phyloP scores from a whole-genome alignment of 1,140 invertebrate genomes.

The Proales similis region DNA sequence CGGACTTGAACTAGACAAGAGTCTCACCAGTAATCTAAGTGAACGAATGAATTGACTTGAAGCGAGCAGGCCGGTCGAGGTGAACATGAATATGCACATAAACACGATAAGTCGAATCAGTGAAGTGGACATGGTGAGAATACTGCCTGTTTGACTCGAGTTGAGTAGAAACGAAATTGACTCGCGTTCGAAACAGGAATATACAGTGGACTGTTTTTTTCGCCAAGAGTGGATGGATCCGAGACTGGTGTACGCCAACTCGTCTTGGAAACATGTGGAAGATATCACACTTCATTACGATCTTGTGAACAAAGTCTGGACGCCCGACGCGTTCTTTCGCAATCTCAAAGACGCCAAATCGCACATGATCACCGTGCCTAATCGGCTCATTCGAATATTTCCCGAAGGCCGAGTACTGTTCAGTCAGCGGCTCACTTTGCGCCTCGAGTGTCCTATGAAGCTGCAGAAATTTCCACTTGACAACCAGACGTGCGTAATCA shows the following conservation, averaged over 20 bases:
- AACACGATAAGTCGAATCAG: conserved; percentile 37
- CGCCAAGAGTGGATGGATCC: conserved; percentile 96
- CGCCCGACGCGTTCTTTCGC: conserved; percentile 64
- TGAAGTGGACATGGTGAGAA: conserved; percentile 37
- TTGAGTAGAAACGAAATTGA: neutral
- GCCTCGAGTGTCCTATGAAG: conserved; percentile 39
- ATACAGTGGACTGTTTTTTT: conserved; percentile 96
- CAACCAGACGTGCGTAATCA: conserved; percentile 41
- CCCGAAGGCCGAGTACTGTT: conserved; percentile 61
- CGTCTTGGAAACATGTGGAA: conserved; percentile 57
- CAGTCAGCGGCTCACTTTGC: conserved; percentile 44
- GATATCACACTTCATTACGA: conserved; percentile 56
- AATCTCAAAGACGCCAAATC: conserved; percentile 60
- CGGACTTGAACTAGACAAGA: neutral
- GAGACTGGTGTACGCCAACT: conserved; percentile 68
- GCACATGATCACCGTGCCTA: conserved; percentile 57
- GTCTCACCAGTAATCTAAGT: neutral
- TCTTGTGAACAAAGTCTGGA: conserved; percentile 57
- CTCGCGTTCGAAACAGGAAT: conserved; percentile 65
- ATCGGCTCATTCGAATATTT: conserved; percentile 62
- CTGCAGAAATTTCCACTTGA: conserved; percentile 40
- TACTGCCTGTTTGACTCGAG: neutral
- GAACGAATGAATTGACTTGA: neutral
- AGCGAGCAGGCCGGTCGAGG: conserved; percentile 27
- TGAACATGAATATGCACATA: conserved; percentile 37